phyloP scores from a whole-genome alignment of 2,113 vertebrate genomes.

The Saimiri boliviensis region DNA sequence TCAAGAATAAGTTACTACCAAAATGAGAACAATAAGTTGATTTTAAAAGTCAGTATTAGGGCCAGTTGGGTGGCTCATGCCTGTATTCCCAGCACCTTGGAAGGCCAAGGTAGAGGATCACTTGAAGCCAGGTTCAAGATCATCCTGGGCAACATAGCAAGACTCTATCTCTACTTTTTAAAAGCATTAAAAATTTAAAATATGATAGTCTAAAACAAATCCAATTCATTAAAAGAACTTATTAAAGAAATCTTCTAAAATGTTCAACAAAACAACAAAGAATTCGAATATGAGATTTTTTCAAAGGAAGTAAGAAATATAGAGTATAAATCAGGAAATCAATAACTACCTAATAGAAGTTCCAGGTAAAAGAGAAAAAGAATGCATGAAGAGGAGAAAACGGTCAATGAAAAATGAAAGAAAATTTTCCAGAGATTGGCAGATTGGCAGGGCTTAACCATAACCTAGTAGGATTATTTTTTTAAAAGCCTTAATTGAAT shows the following conservation, averaged over 20 bases:
- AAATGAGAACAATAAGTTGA: neutral
- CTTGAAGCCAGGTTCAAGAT: too few relatives aligned
- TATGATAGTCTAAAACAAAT: neutral
- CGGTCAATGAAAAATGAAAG: neutral
- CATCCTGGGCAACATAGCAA: too few relatives aligned
- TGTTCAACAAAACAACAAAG: neutral
- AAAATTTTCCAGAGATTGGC: neutral
- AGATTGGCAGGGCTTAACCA: neutral
- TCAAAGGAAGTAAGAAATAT: neutral
- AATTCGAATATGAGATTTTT: neutral
- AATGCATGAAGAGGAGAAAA: neutral
- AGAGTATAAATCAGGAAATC: neutral
- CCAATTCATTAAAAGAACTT: neutral
- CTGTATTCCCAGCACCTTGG: too few relatives aligned
- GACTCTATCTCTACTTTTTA: neutral
- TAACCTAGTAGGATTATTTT: neutral
- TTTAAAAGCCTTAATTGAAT: neutral
- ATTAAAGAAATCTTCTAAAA: neutral
- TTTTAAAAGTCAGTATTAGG: neutral
- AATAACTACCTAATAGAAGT: neutral
- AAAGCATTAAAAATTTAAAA: constrained; percentile 3
- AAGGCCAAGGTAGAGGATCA: too few relatives aligned
- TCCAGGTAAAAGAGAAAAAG: neutral
- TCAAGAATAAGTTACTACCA: neutral
- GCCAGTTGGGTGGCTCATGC: neutral